phyloP scores from a whole-genome alignment of 92 coral and sea anemone species.

The Micromussa lordhowensis region DNA sequence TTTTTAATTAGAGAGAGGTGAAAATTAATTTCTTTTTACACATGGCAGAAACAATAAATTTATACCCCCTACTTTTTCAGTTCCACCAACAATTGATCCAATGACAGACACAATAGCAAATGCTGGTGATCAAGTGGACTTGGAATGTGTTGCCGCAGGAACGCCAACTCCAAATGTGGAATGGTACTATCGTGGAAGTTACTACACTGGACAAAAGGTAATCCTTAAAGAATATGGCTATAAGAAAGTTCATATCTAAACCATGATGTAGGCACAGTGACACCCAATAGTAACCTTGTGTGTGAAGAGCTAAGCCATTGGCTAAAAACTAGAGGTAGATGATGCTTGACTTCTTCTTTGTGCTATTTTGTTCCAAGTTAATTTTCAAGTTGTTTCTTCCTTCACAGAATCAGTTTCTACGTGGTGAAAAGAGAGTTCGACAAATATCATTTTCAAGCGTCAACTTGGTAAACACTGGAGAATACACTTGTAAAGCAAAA shows the following conservation, averaged over 20 bases:
- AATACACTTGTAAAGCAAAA: constrained; percentile 69
- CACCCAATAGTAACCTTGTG: too few species aligned
- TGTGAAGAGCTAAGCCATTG: too few species aligned
- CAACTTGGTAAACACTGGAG: constrained; percentile 34
- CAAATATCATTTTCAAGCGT: neutral
- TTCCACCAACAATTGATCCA: constrained; percentile 47
- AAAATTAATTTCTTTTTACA: too few species aligned
- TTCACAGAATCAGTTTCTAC: neutral
- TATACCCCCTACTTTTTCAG: constrained; percentile 24
- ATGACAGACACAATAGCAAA: neutral
- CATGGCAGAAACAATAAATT: neutral
- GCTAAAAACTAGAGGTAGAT: too few species aligned
- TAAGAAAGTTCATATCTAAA: neutral
- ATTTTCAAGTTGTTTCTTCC: neutral
- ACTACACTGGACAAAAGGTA: neutral
- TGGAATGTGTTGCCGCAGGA: constrained; percentile 48
- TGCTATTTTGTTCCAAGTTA: neutral
- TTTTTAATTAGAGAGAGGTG: too few species aligned
- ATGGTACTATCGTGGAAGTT: constrained; percentile 33
- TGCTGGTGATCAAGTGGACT: constrained; percentile 14
- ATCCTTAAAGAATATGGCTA: neutral
- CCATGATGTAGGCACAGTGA: neutral
- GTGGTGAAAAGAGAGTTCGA: neutral
- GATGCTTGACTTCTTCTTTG: too few species aligned
- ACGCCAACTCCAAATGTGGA: constrained; percentile 36